Evolutionary conservation across 1,140 invertebrate species (phyloP), one percentile per base, ranked within the genome.

Genomic region (Odontomachus brunneus): DNA sequence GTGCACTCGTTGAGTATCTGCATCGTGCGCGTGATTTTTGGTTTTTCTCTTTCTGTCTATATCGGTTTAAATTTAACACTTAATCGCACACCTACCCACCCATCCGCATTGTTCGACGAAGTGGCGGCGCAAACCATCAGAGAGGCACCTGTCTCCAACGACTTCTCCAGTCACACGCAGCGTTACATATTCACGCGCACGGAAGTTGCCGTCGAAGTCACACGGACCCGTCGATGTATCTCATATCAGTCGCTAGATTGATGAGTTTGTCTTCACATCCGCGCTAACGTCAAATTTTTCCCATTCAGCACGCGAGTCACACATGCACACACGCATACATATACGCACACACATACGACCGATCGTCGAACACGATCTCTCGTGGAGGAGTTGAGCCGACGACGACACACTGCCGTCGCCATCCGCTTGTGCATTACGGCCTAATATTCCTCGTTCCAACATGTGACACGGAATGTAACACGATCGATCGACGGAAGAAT

Each of bases 401-500:
- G 19, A 12, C 22, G 33, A 67, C 53, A 9, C 14, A 11, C 22
- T 38, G 49, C 62, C 48, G 38, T 67, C 49, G 29, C 29, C 2
- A 33, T 3, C 2, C 29, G 2, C 5, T 2, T 33, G 29, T 26
- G 29, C 74, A 55, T 44, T 67, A 67, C 44, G 62, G 53, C 49
- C 51, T 69, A 69, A 78, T 69, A 78, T 69, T 44, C 67, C 48
- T 67, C 60, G 48, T 67, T 55, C 29, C 62, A 55, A 55, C 63
- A 44, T 15, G 49, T 24, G 51, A 78, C 75, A 67, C 33, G 63
- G 63, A 78, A 78, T 78, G 51, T 78, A 69, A 78, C 38, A 29
- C 63, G 63, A 78, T 57, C 75, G 75, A 57, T 78, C 63, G 33
- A 15, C 17, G 69, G 33, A 44, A 69, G 63, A 78, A 67, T 38